A percentile compares a stretch with the other conserved stretches of the same genome.
These are phyloP conservation scores for Leptobrachium leishanense DNA, from an alignment of 2,113 vertebrate genomes.

Conservation along the genomic window DNA sequence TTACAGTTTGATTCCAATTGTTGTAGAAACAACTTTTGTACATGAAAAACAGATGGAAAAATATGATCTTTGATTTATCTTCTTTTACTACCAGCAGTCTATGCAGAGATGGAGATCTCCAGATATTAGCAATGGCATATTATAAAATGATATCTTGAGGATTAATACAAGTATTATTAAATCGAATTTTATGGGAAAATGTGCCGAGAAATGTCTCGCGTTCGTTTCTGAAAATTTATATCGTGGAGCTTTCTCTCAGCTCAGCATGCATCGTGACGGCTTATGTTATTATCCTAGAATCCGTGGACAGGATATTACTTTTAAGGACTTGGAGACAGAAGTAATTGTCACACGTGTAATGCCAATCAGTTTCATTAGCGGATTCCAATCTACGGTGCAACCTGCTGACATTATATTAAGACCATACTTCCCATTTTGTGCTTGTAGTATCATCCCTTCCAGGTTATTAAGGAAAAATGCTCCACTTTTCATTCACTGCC, in stretches of 20 bases:
- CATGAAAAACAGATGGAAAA: no score
- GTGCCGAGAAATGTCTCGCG: background rate
- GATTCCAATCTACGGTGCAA: constrained; percentile 1
- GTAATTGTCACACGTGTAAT: constrained; percentile 23
- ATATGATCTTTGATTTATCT: no score
- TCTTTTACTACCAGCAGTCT: no score
- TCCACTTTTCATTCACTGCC: background rate
- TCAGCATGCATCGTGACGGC: constrained; percentile 9
- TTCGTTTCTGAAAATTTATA: background rate
- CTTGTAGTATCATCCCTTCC: background rate
- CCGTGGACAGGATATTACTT: constrained; percentile 9
- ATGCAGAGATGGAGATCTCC: no score
- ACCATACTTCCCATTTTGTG: constrained; percentile 8
- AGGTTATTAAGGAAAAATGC: background rate
- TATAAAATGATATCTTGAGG: no score
- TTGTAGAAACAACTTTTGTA: no score
- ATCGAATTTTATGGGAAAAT: background rate
- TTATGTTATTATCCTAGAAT: background rate
- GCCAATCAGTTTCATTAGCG: constrained; percentile 4
- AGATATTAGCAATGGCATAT: no score
- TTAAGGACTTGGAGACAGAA: constrained; percentile 19
- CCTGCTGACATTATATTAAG: constrained; percentile 28
- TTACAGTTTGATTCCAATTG: no score
- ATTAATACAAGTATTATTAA: no score
- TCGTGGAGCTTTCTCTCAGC: background rate